These are phyloP conservation scores for Elephas maximus DNA, from an alignment of 2,113 vertebrate genomes.

Conservation along the genomic window DNA sequence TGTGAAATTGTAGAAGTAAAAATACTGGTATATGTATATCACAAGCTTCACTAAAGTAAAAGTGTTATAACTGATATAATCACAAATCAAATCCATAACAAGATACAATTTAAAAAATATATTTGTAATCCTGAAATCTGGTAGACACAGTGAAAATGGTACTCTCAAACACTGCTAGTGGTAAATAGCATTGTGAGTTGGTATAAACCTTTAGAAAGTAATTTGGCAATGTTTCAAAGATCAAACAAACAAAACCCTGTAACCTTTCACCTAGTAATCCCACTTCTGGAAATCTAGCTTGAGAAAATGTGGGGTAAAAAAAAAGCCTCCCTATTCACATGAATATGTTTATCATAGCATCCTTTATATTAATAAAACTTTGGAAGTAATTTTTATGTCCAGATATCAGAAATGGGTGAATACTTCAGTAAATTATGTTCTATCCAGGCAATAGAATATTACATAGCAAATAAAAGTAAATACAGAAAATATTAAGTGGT, in stretches of 20 bases:
- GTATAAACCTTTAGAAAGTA: slow-evolving; percentile 12
- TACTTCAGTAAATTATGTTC: slow-evolving; percentile 14
- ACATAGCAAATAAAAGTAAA: not conserved
- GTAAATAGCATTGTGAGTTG: not conserved
- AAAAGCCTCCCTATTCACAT: not conserved
- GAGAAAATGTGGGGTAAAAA: slow-evolving; percentile 57
- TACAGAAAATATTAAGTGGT: not conserved
- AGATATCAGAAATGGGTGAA: slow-evolving; percentile 2
- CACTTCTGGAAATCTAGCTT: slow-evolving; percentile 42
- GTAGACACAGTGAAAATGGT: not conserved
- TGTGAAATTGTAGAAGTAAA: slow-evolving; percentile 53
- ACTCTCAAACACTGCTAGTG: not conserved
- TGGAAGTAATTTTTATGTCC: not conserved
- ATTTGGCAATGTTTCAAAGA: slow-evolving; percentile 40
- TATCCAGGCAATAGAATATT: slow-evolving; percentile 34
- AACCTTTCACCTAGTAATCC: not conserved
- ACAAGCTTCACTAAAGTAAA: not conserved
- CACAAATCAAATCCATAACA: slow-evolving; percentile 40
- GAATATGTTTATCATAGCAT: not conserved
- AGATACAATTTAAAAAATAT: not conserved
- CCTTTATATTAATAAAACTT: slow-evolving; percentile 39
- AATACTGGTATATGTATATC: not conserved
- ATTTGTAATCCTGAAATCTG: slow-evolving; percentile 38
- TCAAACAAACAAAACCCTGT: not conserved
- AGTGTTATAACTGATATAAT: not conserved